A percentile compares a stretch with the other conserved stretches of the same genome.
These are phyloP conservation scores for Parnassius orleans DNA, from an alignment of 2,888 invertebrate species.

Conservation along the genomic window DNA sequence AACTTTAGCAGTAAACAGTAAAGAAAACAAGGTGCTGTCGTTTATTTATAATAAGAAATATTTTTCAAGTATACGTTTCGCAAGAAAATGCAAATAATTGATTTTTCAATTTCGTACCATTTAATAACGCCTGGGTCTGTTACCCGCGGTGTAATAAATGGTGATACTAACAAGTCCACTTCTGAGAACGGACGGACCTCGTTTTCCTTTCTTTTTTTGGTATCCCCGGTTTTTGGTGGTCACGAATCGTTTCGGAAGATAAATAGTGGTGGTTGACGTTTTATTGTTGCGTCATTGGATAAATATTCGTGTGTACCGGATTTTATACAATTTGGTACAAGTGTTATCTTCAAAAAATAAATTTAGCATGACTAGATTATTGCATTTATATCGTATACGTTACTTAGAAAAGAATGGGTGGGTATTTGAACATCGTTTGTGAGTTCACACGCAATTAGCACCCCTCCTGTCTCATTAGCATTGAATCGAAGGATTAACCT, in stretches of 20 bases:
- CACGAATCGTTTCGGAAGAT: slow-evolving; percentile 67
- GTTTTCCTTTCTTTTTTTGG: slow-evolving; percentile 45
- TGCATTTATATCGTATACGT: background rate
- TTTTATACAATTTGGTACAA: slow-evolving; percentile 16
- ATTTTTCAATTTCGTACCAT: slow-evolving; percentile 50
- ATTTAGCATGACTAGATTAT: background rate
- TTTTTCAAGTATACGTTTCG: slow-evolving; percentile 12
- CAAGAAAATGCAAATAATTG: slow-evolving; percentile 45
- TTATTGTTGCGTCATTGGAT: slow-evolving; percentile 53
- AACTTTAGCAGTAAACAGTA: slow-evolving; percentile 6
- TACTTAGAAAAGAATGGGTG: slow-evolving; percentile 53
- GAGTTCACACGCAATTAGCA: slow-evolving; percentile 76
- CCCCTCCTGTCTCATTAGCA: slow-evolving; percentile 73
- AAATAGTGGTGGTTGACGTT: slow-evolving; percentile 57
- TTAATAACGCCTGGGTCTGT: slow-evolving; percentile 39
- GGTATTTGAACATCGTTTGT: slow-evolving; percentile 69
- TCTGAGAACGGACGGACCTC: slow-evolving; percentile 63
- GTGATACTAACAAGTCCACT: slow-evolving; percentile 67
- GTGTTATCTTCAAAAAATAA: background rate
- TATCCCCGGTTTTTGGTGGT: slow-evolving; percentile 53
- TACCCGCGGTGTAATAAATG: slow-evolving; percentile 73
- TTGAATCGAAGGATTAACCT: slow-evolving; percentile 44
- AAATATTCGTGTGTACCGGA: slow-evolving; percentile 32
- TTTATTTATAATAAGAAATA: slow-evolving; percentile 7
- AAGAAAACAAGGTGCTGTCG: slow-evolving; percentile 3